Percentiles rank a stretch among this genome's conserved stretches.
phyloP scores from a whole-genome alignment of 2,888 invertebrate genomes.

The Andrena minutula region DNA sequence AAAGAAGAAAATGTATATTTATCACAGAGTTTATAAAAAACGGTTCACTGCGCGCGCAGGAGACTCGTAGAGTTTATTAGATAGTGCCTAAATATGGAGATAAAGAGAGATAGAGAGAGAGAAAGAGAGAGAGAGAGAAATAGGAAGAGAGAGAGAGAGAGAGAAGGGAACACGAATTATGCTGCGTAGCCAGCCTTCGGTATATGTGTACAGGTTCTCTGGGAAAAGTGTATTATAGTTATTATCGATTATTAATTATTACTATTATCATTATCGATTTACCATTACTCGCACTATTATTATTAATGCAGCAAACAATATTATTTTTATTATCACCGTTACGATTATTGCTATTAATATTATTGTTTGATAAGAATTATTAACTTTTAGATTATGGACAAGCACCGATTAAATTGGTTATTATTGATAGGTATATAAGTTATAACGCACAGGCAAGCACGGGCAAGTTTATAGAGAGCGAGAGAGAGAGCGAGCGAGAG shows the following conservation, averaged over 20 bases:
- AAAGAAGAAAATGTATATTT: slow-evolving; percentile 67
- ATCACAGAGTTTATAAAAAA: slow-evolving; percentile 66
- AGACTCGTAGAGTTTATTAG: slow-evolving; percentile 63
- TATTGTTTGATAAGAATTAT: slow-evolving; percentile 76
- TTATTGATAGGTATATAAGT: slow-evolving; percentile 69
- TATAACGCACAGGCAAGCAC: slow-evolving; percentile 65
- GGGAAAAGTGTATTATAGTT: slow-evolving; percentile 76
- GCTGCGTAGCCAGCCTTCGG: slow-evolving; percentile 67
- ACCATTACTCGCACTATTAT: slow-evolving; percentile 72
- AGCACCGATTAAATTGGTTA: slow-evolving; percentile 72
- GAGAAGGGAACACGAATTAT: slow-evolving; percentile 54
- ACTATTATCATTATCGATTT: slow-evolving; percentile 67
- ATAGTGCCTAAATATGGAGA: slow-evolving; percentile 57
- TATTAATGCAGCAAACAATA: slow-evolving; percentile 72
- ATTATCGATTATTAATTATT: slow-evolving; percentile 68
- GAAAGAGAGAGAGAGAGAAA: slow-evolving; percentile 7
- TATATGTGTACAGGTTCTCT: slow-evolving; percentile 72
- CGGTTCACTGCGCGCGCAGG: slow-evolving; percentile 50
- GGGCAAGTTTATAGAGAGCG: slow-evolving; percentile 63
- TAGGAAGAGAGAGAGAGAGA: slow-evolving; percentile 4
- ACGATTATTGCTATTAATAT: slow-evolving; percentile 74
- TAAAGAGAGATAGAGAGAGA: slow-evolving; percentile 2
- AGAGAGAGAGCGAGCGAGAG: too few relatives aligned
- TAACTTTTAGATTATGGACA: slow-evolving; percentile 76
- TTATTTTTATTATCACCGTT: slow-evolving; percentile 77